These are phyloP conservation scores for Nannobrachium achirus DNA, from an alignment of 2,113 vertebrate species.

Conservation along the genomic window DNA sequence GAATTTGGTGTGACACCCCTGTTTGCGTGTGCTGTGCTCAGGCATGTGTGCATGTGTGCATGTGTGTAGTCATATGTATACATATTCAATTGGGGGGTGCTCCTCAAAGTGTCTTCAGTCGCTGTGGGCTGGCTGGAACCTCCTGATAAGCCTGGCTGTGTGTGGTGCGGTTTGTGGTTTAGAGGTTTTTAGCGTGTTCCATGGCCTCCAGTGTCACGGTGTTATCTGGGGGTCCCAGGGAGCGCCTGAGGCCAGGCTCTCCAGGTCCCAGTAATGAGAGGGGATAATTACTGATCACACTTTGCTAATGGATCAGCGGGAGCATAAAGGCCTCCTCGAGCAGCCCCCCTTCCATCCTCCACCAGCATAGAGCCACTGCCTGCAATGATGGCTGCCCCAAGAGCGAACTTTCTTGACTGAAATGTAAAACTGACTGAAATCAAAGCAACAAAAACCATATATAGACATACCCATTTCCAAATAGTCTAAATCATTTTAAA, in stretches of 20 bases:
- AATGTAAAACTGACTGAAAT: no score
- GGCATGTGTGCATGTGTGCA: slow-evolving; percentile 25
- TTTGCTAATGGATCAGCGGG: slow-evolving; percentile 11
- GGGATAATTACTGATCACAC: slow-evolving; percentile 48
- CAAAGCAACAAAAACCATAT: no score
- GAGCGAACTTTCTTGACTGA: no score
- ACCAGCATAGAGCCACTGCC: neutral
- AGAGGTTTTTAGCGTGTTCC: slow-evolving; percentile 31
- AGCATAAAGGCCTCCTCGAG: neutral
- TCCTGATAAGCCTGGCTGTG: slow-evolving; percentile 62
- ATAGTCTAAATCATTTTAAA: no score
- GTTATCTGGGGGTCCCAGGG: slow-evolving; percentile 63
- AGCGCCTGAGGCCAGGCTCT: slow-evolving; percentile 46
- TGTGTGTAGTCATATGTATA: neutral
- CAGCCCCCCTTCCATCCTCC: neutral
- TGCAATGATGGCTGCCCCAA: neutral
- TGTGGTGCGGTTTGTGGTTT: slow-evolving; percentile 39
- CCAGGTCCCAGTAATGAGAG: slow-evolving; percentile 28
- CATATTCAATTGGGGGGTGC: neutral
- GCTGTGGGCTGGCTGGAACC: slow-evolving; percentile 62
- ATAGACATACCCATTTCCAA: no score
- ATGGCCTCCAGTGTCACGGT: slow-evolving; percentile 37
- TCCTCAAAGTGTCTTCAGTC: slow-evolving; percentile 20
- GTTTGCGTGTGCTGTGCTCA: slow-evolving; percentile 30
- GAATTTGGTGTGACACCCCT: no score